Base-by-base conservation (phyloP, 2,113 vertebrate species). In the Chelonoidis abingdonii region DNA sequence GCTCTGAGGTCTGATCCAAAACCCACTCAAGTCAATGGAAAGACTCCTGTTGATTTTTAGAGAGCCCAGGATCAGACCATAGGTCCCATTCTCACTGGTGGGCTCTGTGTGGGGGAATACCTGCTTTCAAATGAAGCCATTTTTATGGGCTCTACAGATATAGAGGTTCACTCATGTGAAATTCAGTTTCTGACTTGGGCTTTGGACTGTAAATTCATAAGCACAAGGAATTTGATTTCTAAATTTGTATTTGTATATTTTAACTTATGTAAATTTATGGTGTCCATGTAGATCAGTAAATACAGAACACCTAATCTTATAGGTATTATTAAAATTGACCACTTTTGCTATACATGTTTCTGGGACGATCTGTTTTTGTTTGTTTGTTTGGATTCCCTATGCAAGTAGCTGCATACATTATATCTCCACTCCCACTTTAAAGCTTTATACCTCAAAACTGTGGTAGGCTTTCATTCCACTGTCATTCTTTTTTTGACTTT, bases 401-500 rank as follows among this genome's bases (percentile, higher is more conserved):
- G 81, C 17, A 13, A 76, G 4, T 82, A 38, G 4, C 27, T 57
- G 10, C 10, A n/a, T 9, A 80, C 54, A 93, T 94, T 85, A 69
- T 12, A 56, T 19, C 4, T 47, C 27, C 54, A 86, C 53, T 38
- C 10, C 24, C 38, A 88, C 22, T 90, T 95, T 76, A 87, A 47
- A 85, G 65, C 44, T 75, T 80, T 83, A 13, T 85, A 38, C 29
- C 81, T 62, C 69, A 90, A 53, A 89, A 19, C 1, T 79, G 47
- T 84, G 69, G 41, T 24, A 80, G 2, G 7, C 6, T 54, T 65
- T 52, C 52, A 11, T 78, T 82, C 38, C 56, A 56, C 50, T 88
- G 44, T 56, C 50, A 91, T 81, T 89, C 53, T 21, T 52, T 86
- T 88, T 85, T 80, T 94, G 41, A 84, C 24, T 89, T 95, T 94